Evolutionary conservation across 2,797 vertebrate genomes (phyloP).

Genomic region (Microchirus variegatus): DNA sequence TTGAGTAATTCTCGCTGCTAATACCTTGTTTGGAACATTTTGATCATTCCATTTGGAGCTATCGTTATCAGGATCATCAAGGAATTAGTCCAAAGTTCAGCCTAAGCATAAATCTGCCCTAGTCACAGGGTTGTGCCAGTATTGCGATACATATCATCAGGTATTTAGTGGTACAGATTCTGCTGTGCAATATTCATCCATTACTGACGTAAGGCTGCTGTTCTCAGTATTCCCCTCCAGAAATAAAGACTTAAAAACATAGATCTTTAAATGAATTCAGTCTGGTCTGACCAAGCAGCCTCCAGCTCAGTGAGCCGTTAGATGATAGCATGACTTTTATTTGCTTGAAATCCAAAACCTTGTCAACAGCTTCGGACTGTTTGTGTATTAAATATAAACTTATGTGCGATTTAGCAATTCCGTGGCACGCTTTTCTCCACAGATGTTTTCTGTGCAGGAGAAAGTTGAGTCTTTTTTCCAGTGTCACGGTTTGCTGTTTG

Average conservation of each 20-base stretch:
- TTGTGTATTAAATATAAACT: constrained; percentile 9
- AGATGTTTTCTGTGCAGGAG: background rate
- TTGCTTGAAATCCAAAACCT: background rate
- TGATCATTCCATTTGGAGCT: background rate
- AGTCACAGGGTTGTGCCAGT: background rate
- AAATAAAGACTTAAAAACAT: background rate
- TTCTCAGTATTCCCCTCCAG: too few relatives aligned
- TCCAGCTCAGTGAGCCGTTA: too few relatives aligned
- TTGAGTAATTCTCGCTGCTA: background rate
- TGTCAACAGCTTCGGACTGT: constrained; percentile 8
- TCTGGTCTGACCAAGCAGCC: background rate
- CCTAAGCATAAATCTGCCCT: background rate
- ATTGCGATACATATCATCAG: background rate
- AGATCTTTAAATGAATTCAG: background rate
- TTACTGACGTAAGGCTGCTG: background rate
- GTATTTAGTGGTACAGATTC: background rate
- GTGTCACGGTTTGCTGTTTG: background rate
- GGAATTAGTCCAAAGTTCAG: constrained; percentile 15
- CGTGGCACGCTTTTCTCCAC: background rate
- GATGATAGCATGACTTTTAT: too few relatives aligned
- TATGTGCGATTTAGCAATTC: background rate
- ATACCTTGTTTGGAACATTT: background rate
- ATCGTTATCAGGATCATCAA: background rate
- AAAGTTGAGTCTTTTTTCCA: too few relatives aligned
- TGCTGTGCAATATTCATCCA: background rate